These are phyloP conservation scores for Leucoraja erinaceus DNA, from an alignment of 2,113 vertebrate species.

Conservation along the genomic window DNA sequence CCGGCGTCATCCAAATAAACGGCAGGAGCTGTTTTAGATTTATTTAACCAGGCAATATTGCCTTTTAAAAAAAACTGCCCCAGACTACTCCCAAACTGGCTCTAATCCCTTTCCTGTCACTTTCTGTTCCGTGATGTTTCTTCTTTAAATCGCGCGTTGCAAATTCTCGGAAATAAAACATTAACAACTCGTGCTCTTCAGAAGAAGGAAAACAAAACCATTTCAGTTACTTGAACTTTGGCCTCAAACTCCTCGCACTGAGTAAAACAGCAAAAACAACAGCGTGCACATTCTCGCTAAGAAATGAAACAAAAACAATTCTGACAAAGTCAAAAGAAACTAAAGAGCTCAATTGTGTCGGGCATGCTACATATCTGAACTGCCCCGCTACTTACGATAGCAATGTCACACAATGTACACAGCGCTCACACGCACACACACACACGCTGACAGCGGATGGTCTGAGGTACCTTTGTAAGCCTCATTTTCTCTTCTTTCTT, in stretches of 20 bases:
- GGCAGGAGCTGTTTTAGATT: neutral
- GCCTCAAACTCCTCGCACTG: neutral
- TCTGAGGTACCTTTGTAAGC: constrained; percentile 23
- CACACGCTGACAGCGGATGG: neutral
- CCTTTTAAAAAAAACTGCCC: neutral
- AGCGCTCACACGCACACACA: neutral
- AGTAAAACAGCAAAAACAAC: neutral
- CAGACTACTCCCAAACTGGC: neutral
- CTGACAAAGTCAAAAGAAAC: neutral
- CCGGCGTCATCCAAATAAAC: neutral
- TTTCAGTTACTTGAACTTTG: constrained; percentile 26
- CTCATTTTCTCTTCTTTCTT: constrained; percentile 16
- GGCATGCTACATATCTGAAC: neutral
- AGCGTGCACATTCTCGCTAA: neutral
- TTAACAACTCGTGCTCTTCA: constrained; percentile 11
- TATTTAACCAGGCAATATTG: neutral
- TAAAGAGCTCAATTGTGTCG: neutral
- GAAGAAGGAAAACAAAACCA: neutral
- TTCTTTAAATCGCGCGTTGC: neutral
- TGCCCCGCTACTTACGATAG: neutral
- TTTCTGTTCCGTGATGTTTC: neutral
- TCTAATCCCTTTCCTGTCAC: neutral
- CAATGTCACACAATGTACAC: neutral
- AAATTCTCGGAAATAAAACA: constrained; percentile 2
- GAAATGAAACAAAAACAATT: neutral